Conservation (phyloP, 1,140 invertebrate genomes). For the Procambarus virginalis region DNA sequence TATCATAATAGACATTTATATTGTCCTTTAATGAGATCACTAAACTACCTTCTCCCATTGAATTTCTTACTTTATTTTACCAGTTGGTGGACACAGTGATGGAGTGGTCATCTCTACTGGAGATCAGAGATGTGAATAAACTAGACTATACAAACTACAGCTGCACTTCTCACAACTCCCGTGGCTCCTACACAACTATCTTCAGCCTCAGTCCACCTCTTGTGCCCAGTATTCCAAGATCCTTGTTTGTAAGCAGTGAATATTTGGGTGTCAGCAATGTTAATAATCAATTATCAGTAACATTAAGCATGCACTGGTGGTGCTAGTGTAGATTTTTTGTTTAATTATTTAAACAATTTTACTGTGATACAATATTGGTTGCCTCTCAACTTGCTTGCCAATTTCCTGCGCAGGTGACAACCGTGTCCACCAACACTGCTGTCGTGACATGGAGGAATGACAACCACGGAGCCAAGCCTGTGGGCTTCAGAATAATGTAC, state of each 20-base stretch:
- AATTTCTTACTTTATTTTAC: background rate
- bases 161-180: constrained; percentile 41
- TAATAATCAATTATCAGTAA: no score
- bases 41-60: no score
- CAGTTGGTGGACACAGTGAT: constrained; percentile 45
- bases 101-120: constrained; percentile 45
- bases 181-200: background rate
- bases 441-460: background rate
- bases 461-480: background rate
- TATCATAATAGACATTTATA: no score
- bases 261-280: background rate
- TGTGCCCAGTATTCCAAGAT: background rate
- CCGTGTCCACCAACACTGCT: background rate
- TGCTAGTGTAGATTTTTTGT: no score
- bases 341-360: no score
- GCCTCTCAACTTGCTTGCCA: background rate
- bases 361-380: no score
- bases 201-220: constrained; percentile 32
- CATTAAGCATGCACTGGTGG: no score
- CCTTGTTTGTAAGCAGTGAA: constrained; percentile 17
- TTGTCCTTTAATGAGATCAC: no score
- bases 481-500: background rate
- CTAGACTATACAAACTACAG: constrained; percentile 28
- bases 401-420: background rate
- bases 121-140: constrained; percentile 6